Base-by-base conservation (phyloP, 1,140 invertebrate genomes). In the Sinella curviseta region DNA sequence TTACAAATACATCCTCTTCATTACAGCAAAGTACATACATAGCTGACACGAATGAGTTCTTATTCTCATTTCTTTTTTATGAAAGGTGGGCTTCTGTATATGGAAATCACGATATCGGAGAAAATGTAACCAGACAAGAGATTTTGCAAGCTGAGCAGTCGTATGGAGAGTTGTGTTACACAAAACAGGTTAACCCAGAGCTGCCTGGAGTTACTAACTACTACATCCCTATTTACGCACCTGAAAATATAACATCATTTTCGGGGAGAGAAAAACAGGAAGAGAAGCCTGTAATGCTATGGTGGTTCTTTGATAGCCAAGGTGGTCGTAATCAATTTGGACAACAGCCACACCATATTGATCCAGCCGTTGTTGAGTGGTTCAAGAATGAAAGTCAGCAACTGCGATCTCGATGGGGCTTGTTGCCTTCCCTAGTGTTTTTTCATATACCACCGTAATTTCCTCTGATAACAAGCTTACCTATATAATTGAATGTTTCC, bases 1-100 rank as follows among this genome's bases (percentile, higher is more conserved):
- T 60, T 48, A 33, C 2, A 39, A 75, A 14, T 65, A 33, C n/a
- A n/a, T 57, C 16, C 16, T 28, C 12, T 57, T 24, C 12, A 26
- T 17, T 48, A 39, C 36, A 16, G 28, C 26, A 55, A 16, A 75
- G 12, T 39, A 36, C n/a, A n/a, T n/a, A n/a, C n/a, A n/a, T n/a
- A n/a, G n/a, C n/a, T n/a, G n/a, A n/a, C n/a, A n/a, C n/a, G n/a
- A n/a, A n/a, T n/a, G n/a, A n/a, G n/a, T n/a, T n/a, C n/a, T n/a
- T n/a, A n/a, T n/a, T n/a, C n/a, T n/a, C n/a, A n/a, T n/a, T n/a
- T n/a, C n/a, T n/a, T n/a, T 48, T 4, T 48, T 8, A 17, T 48
- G 39, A 8, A 48, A 81, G 80, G 12, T 81, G 80, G 80, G 80
- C 80, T 20, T 81, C 80, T n/a, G 70, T 74, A 1, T 81, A 81